Evolutionary conservation across 53 echinoderm and acorn worm genomes (phyloP).

Genomic region (Glandiceps talaboti): DNA sequence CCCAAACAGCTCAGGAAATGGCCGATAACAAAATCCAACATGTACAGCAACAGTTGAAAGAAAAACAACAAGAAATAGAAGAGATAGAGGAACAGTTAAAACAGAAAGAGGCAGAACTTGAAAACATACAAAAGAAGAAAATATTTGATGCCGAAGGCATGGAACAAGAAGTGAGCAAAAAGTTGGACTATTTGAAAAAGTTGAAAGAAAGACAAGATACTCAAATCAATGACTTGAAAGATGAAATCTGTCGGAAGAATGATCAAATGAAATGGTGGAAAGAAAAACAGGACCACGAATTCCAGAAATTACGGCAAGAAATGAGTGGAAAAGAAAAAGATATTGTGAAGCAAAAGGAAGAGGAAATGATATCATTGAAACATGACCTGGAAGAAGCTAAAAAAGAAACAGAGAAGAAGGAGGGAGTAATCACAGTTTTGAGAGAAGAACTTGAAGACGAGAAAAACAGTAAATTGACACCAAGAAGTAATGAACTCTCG

Average conservation of each 20-base stretch:
- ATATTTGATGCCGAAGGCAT: not conserved
- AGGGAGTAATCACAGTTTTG: constrained; percentile 40
- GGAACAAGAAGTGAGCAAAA: not conserved
- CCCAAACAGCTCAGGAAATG: not conserved
- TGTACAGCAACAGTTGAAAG: not conserved
- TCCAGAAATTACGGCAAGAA: constrained; percentile 45
- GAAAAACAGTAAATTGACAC: constrained; percentile 37
- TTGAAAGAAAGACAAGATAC: not conserved
- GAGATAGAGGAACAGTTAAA: not conserved
- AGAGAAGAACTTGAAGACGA: constrained; percentile 64
- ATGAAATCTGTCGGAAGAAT: not conserved
- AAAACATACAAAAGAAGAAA: not conserved
- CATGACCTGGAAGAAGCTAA: constrained; percentile 29
- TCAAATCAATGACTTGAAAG: not conserved
- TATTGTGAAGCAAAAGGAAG: constrained; percentile 54
- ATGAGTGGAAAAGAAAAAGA: constrained; percentile 35
- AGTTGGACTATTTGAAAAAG: not conserved
- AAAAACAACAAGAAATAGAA: not conserved
- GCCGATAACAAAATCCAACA: not conserved
- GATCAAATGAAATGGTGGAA: not conserved
- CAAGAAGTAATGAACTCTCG: constrained; percentile 22
- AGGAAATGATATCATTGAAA: constrained; percentile 37
- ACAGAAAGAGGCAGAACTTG: not conserved
- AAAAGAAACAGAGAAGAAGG: constrained; percentile 53
- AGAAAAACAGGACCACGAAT: constrained; percentile 71